These are phyloP conservation scores for Petroica traversi DNA, from an alignment of 2,113 vertebrate genomes.

Conservation along the genomic window DNA sequence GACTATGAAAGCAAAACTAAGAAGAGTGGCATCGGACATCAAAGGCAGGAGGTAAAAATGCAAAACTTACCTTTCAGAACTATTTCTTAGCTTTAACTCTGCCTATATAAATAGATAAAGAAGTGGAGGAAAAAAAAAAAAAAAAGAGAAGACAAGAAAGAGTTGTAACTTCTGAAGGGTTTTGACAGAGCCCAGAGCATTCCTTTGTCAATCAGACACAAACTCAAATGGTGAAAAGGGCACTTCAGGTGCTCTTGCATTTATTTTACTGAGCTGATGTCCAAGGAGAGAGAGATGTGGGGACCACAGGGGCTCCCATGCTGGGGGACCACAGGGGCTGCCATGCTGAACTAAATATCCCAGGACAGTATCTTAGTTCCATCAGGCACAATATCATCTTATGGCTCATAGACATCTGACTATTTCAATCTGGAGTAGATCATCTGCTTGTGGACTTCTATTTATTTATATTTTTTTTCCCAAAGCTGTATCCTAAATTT, in stretches of 20 bases:
- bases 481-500: not conserved
- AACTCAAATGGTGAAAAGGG: not conserved
- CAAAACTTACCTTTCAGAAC: not conserved
- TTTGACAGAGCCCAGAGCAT: not conserved
- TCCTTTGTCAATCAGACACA: not conserved
- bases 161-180: not conserved
- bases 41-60: not conserved
- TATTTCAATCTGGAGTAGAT: not conserved
- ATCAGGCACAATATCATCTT: not conserved
- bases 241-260: not conserved
- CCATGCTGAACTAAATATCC: fast-evolving
- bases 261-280: not conserved
- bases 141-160: not conserved
- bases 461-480: not conserved
- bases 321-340: fast-evolving
- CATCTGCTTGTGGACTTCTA: not conserved
- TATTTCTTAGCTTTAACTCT: not conserved
- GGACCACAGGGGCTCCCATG: fast-evolving
- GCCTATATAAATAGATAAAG: not conserved
- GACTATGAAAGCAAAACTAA: not conserved
- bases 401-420: fast-evolving
- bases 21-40: not conserved
- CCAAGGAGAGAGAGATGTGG: not conserved
- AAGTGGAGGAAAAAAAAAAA: fast-evolving
- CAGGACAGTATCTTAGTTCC: not conserved